A percentile compares a stretch with the other conserved stretches of the same genome.
Evolutionary conservation across 2,888 invertebrate genomes (phyloP).

Genomic region (Boloria selene): DNA sequence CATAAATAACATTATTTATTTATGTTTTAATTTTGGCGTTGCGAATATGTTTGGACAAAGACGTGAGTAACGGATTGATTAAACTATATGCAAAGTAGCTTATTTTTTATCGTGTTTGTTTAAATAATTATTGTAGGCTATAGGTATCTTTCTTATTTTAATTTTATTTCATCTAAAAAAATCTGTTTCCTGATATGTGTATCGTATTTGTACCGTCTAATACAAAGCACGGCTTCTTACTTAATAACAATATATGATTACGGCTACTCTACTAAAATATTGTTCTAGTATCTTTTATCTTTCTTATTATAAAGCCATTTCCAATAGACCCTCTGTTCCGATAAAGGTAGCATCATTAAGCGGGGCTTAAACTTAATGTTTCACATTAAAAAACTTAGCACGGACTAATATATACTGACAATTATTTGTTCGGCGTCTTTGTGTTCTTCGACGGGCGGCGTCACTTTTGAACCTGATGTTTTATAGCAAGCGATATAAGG

Average conservation of each 20-base stretch:
- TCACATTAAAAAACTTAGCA: slow-evolving; percentile 51
- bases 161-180: no score
- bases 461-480: slow-evolving; percentile 39
- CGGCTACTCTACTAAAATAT: slow-evolving; percentile 1
- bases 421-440: slow-evolving; percentile 59
- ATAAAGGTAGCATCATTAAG: slow-evolving; percentile 24
- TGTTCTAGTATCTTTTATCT: slow-evolving; percentile 10
- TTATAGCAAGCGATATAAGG: slow-evolving; percentile 28
- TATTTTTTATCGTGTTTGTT: no score
- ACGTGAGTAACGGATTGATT: no score
- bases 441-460: slow-evolving; percentile 46
- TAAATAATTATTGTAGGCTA: no score
- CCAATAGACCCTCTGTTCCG: slow-evolving; percentile 16
- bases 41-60: no score
- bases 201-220: no score
- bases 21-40: no score
- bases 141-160: no score
- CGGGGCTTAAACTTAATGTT: slow-evolving; percentile 20
- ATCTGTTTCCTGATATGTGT: no score
- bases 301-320: slow-evolving; percentile 18
- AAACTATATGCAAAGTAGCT: no score
- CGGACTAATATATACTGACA: slow-evolving; percentile 43
- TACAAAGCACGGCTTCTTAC: no score
- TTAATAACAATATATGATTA: background rate
- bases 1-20: no score